Evolutionary conservation across 1,140 invertebrate genomes (phyloP).

Genomic region (Drosophila chauvacae): DNA sequence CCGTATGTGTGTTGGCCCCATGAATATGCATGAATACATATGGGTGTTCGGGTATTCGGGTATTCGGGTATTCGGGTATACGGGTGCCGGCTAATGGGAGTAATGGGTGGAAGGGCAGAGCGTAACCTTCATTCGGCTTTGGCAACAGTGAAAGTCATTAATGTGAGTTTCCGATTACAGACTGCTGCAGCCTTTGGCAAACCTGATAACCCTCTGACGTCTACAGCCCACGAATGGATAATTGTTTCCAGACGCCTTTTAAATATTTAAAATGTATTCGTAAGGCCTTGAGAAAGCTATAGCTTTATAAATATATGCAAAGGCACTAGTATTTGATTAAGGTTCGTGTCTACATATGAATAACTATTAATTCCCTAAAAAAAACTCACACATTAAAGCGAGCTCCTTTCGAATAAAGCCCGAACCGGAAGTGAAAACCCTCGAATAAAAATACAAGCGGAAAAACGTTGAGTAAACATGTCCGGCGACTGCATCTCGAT

Average conservation of each 20-base stretch:
- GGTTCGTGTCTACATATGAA: background rate
- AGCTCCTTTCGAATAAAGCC: background rate
- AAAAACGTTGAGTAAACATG: constrained; percentile 44
- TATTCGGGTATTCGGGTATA: background rate
- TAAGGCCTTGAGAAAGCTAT: background rate
- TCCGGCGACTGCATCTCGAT: constrained; percentile 29
- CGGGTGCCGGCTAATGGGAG: background rate
- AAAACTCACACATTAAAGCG: background rate
- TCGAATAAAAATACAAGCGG: constrained; percentile 34
- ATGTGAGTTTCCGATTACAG: constrained; percentile 62
- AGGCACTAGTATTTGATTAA: background rate
- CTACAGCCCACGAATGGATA: background rate
- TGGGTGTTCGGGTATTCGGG: background rate
- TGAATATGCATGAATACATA: constrained; percentile 64
- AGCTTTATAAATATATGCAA: too few species aligned
- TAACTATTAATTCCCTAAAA: background rate
- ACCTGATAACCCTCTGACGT: background rate
- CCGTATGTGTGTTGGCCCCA: constrained; percentile 46
- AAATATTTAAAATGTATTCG: background rate
- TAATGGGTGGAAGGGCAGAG: constrained; percentile 28
- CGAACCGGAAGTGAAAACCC: constrained; percentile 17
- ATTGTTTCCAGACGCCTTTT: background rate
- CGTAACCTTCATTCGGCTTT: constrained; percentile 65
- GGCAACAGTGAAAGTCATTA: constrained; percentile 68
- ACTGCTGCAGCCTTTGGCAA: constrained; percentile 17